phyloP scores from a whole-genome alignment of 2,888 invertebrate genomes.

The Caenorhabditis macrosperma region DNA sequence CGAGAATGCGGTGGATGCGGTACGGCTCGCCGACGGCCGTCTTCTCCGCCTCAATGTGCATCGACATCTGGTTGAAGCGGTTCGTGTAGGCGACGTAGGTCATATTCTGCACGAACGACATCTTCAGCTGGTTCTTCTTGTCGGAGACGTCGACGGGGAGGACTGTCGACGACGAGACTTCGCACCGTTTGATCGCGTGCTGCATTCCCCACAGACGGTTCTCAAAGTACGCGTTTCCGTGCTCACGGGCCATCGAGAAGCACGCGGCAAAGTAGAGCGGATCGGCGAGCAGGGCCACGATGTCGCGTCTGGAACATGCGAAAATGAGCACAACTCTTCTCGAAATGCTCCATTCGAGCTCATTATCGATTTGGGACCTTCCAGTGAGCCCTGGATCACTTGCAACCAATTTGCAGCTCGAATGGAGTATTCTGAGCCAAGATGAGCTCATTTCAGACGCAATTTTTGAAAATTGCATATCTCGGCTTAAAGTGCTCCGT shows the following conservation, averaged over 20 bases:
- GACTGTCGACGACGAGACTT: background rate
- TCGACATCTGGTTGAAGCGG: conserved; percentile 4
- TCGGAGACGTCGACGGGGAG: background rate
- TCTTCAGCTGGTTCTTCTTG: background rate
- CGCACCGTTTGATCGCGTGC: conserved; percentile 4
- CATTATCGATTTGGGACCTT: no score
- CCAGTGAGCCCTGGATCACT: no score
- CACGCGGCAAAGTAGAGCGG: conserved; percentile 21
- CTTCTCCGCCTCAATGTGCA: conserved; percentile 23
- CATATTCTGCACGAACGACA: conserved; percentile 21
- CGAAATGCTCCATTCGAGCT: no score
- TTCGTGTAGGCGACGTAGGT: conserved; percentile 15
- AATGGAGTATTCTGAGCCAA: no score
- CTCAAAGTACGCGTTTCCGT: conserved; percentile 6
- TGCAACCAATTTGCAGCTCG: no score
- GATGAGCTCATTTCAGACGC: no score
- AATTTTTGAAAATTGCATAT: no score
- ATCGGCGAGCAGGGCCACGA: background rate
- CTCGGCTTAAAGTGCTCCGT: no score
- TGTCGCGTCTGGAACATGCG: conserved; percentile 25
- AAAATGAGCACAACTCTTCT: no score
- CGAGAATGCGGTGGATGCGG: conserved; percentile 23
- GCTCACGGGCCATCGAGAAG: conserved; percentile 4
- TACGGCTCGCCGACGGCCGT: conserved; percentile 7
- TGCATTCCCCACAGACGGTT: conserved; percentile 36